Evolutionary conservation across 2,888 invertebrate genomes (phyloP), one percentile per base, ranked within the genome.

Genomic region (Rhabditoides inermis): DNA sequence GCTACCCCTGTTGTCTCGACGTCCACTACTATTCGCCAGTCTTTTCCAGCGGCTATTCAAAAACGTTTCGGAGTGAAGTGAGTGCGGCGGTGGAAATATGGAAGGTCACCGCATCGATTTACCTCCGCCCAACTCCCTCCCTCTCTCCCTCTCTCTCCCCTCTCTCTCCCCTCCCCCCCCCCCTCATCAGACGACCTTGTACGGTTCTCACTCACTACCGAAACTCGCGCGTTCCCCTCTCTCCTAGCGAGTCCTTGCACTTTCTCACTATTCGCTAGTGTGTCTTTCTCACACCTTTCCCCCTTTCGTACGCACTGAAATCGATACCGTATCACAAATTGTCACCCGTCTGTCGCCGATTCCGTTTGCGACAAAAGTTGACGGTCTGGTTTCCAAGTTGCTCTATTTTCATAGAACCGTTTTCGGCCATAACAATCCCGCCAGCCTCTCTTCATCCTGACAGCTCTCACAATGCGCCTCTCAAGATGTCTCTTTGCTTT

Each of bases 261-360:
- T 47, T 40, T 37, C 45, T 27, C 35, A 15, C 41, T 36, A 27
- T 32, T 22, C 45, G 47, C 45, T 40, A 26, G 40, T 50, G 40
- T 28, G 20, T 36, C 39, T 44, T 37, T 45, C 41, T 40, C 36
- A 40, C 46, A 48, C 47, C 47, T 48, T 23, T 18, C 37, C 25
- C 36, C 35, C 27, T 7, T 5, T 23, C 49, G 20, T 23, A n/a
- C 32, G 26, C 26, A 44, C 32, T 46, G 22, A 41, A 25, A 22
- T 23, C 23, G 23, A 25, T 12, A 26, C n/a, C n/a, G n/a, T n/a
- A n/a, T n/a, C n/a, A n/a, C n/a, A n/a, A n/a, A n/a, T n/a, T n/a
- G n/a, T n/a, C n/a, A n/a, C n/a, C n/a, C n/a, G n/a, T n/a, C n/a
- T n/a, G n/a, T n/a, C n/a, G n/a, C n/a, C n/a, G n/a, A n/a, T n/a